Evolutionary conservation across 2,888 invertebrate species (phyloP).

Genomic region (Drosophila differens): DNA sequence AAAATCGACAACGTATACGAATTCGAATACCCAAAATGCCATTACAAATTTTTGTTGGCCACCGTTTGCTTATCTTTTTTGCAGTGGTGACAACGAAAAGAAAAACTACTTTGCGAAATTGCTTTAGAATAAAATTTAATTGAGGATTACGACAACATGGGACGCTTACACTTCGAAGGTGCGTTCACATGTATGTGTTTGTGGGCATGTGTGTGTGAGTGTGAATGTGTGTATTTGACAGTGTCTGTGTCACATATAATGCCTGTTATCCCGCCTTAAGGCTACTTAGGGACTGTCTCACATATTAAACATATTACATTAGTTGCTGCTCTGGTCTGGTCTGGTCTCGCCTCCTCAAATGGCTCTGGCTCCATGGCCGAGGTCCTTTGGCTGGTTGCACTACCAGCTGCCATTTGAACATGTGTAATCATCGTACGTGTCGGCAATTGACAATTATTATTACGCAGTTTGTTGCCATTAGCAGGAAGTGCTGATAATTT

Average conservation of each 20-base stretch:
- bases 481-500: conserved; percentile 70
- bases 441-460: conserved; percentile 79
- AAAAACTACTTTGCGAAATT: conserved; percentile 80
- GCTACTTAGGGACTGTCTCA: conserved; percentile 81
- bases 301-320: conserved; percentile 79
- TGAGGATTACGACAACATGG: conserved; percentile 79
- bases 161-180: conserved; percentile 34
- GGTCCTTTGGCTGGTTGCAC: conserved; percentile 27
- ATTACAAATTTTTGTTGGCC: conserved; percentile 50
- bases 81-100: conserved; percentile 37
- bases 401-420: conserved; percentile 68
- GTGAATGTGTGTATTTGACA: conserved; percentile 20
- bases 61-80: conserved; percentile 73
- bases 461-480: conserved; percentile 78
- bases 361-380: conserved; percentile 15
- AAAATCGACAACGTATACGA: conserved; percentile 54
- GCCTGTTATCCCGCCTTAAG: conserved; percentile 80
- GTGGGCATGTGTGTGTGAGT: conserved; percentile 16
- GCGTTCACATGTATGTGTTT: conserved; percentile 8
- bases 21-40: conserved; percentile 47
- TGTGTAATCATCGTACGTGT: conserved; percentile 80
- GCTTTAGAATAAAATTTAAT: conserved; percentile 83
- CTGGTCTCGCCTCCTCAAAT: conserved; percentile 22
- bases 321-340: conserved; percentile 50
- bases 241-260: conserved; percentile 65